These are phyloP conservation scores for Characodon lateralis DNA, from an alignment of 2,797 vertebrate species.

Conservation along the genomic window DNA sequence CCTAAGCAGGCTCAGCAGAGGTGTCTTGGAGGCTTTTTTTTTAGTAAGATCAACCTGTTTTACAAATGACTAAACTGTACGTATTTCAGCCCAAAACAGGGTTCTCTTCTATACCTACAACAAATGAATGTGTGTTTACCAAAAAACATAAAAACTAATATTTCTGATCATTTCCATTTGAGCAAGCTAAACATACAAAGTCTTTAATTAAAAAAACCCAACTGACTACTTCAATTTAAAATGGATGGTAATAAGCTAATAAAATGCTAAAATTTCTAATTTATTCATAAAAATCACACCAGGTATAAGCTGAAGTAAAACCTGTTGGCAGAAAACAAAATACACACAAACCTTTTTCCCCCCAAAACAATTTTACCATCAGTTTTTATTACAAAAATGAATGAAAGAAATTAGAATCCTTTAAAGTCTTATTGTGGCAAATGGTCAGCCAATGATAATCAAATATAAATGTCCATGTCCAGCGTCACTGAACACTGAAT, in stretches of 20 bases:
- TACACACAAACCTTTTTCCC: slow-evolving; percentile 21
- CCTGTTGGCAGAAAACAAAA: slow-evolving; percentile 19
- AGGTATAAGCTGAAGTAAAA: not conserved
- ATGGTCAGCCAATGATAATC: slow-evolving; percentile 42
- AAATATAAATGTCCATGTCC: slow-evolving; percentile 62
- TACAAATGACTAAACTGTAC: not conserved
- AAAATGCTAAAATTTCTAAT: not conserved
- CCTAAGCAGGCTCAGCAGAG: not conserved
- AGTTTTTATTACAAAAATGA: slow-evolving; percentile 53
- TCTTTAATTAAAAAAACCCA: no score
- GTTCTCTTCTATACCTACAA: not conserved
- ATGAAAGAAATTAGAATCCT: slow-evolving; percentile 40
- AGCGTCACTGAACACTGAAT: slow-evolving; percentile 22
- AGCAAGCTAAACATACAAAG: no score
- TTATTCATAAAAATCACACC: not conserved
- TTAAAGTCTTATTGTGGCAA: slow-evolving; percentile 14
- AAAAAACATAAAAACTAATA: not conserved
- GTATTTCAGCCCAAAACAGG: not conserved
- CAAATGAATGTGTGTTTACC: not conserved
- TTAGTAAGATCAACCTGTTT: not conserved
- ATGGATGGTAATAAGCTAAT: no score
- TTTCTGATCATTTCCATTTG: no score
- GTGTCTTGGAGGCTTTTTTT: not conserved
- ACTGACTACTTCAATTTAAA: no score
- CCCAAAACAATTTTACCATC: slow-evolving; percentile 67